Evolutionary conservation across 2,113 vertebrate genomes (phyloP), one percentile per base, ranked within the genome.

Genomic region (Laticauda laticaudata): DNA sequence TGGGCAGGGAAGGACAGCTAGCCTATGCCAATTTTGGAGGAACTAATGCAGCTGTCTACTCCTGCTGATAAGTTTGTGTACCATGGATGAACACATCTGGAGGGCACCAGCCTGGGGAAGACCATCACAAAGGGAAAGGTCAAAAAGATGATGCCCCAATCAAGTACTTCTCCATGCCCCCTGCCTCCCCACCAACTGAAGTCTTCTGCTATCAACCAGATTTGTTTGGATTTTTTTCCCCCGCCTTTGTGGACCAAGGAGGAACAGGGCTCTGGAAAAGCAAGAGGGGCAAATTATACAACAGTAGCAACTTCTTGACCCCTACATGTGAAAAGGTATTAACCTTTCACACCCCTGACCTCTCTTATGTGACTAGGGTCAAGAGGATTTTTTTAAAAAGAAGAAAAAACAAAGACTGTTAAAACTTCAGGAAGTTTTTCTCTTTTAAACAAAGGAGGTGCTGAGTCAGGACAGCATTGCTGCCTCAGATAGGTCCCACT

Each of bases 261-360:
- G 21, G 10, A 23, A 48, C 10, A 56, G 59, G 5, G 43, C 5
- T 34, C 45, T 86, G 34, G 21, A 3, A 15, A 56, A 20, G 29
- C 12, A 59, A 59, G 43, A 92, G 55, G 18, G 21, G 43, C 56
- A 87, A 86, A 53, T 24, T 23, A 21, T 64, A 45, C 85, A 87
- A 88, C 48, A 55, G n/a, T 69, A 92, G 57, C 88, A 15, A 39
- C 24, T 56, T 11, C 64, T 91, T 81, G 92, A 92, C 87, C 87
- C 34, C 54, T 75, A 2, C 53, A 29, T 85, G 51, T 45, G 53
- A 57, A 69, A 23, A 29, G 91, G 85, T 86, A 59, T 59, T 91
- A 91, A 86, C 91, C 43, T 87, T 34, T 87, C 59, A 34, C 81
- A 24, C 69, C 92, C 39, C 10, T n/a, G 18, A 48, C 87, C 87